Evolutionary conservation across 2,888 invertebrate species (phyloP).

Genomic region (Heliconius charithonia): DNA sequence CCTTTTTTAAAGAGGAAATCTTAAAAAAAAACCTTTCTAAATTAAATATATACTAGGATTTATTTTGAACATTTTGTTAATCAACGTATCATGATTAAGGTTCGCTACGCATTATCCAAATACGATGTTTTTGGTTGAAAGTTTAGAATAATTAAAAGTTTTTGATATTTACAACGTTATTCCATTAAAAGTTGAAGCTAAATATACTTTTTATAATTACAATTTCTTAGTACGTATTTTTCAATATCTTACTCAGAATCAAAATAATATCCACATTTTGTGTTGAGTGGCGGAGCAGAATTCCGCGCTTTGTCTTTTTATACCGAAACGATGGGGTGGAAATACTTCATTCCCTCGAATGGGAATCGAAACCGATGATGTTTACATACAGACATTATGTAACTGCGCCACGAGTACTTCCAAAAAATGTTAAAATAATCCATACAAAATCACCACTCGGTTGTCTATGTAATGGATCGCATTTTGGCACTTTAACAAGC

Average conservation of each 20-base stretch:
- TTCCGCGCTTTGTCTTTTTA: no score
- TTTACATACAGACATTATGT: no score
- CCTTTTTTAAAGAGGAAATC: no score
- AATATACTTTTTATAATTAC: not conserved
- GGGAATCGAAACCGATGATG: no score
- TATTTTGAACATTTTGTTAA: not conserved
- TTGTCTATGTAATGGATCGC: slow-evolving; percentile 38
- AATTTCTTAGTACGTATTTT: not conserved
- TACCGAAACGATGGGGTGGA: no score
- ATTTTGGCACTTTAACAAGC: slow-evolving; percentile 30
- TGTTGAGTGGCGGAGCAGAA: no score
- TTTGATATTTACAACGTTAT: slow-evolving; percentile 6
- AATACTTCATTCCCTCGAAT: no score
- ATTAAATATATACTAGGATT: no score
- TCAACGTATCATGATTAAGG: not conserved
- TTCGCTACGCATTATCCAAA: slow-evolving; percentile 6
- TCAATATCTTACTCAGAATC: not conserved
- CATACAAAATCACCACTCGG: slow-evolving; percentile 8
- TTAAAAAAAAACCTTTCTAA: no score
- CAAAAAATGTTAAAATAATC: slow-evolving; percentile 31
- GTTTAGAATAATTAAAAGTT: slow-evolving; percentile 27
- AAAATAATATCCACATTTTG: no score
- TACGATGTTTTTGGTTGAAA: not conserved
- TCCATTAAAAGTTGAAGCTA: slow-evolving; percentile 4
- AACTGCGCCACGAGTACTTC: no score